These are phyloP conservation scores for Polydesmus complanatus DNA, from an alignment of 2,888 invertebrate species.

Conservation along the genomic window DNA sequence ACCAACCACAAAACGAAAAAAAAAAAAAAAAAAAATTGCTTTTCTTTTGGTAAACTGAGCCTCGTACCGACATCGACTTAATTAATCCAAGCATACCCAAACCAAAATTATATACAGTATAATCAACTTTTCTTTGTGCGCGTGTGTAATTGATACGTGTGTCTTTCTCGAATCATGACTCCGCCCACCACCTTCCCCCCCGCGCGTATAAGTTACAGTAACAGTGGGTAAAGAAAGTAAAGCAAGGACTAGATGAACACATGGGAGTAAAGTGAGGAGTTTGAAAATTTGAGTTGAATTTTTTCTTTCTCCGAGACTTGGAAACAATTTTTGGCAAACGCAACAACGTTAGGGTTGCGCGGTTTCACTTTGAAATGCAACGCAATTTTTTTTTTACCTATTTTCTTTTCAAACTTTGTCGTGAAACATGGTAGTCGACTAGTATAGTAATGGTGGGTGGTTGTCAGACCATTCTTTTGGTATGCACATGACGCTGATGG, in stretches of 20 bases:
- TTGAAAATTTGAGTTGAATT: neutral
- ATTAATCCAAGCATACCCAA: neutral
- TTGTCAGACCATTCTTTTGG: neutral
- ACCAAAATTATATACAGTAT: neutral
- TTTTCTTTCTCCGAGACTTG: neutral
- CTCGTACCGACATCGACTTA: neutral
- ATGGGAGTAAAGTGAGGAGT: neutral
- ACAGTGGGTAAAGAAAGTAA: too few relatives aligned
- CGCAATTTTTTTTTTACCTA: neutral
- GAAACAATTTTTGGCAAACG: neutral
- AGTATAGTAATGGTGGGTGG: neutral
- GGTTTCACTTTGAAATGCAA: neutral
- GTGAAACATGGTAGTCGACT: neutral
- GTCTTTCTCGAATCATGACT: too few relatives aligned
- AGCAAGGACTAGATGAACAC: too few relatives aligned
- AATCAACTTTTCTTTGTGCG: neutral
- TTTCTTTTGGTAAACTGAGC: neutral
- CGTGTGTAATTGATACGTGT: too few relatives aligned
- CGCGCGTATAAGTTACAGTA: too few relatives aligned
- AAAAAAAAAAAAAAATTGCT: too few relatives aligned
- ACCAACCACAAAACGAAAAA: too few relatives aligned
- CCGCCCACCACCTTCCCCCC: too few relatives aligned
- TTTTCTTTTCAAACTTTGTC: neutral
- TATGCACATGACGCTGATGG: neutral
- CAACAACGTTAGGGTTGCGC: neutral